These are phyloP conservation scores for Malacoctenus gilli DNA, from an alignment of 2,797 vertebrate species.

Conservation along the genomic window DNA sequence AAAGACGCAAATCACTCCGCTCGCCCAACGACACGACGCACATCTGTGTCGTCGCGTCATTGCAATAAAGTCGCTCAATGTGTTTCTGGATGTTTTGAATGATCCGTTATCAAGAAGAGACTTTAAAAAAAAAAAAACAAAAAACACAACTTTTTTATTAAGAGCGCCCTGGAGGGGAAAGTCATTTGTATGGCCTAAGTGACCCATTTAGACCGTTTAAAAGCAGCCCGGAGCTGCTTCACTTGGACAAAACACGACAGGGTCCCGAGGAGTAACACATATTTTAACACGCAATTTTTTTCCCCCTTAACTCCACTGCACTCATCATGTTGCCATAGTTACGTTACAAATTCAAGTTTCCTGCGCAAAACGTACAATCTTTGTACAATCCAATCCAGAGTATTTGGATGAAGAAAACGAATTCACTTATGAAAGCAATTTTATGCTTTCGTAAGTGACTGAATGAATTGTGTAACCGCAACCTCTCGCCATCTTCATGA, in stretches of 20 bases:
- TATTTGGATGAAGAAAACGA: neutral
- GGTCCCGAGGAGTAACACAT: neutral
- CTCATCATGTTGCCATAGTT: neutral
- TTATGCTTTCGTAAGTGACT: too few relatives aligned
- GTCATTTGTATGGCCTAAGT: neutral
- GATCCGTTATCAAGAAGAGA: too few relatives aligned
- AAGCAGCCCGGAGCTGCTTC: neutral
- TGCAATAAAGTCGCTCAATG: too few relatives aligned
- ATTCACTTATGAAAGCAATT: too few relatives aligned
- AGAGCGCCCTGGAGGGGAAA: conserved; percentile 1
- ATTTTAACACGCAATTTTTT: neutral
- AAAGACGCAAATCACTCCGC: too few relatives aligned
- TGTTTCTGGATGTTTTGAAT: too few relatives aligned
- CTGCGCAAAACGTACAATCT: neutral
- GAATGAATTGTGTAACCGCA: too few relatives aligned
- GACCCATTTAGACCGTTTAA: neutral
- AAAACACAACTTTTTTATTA: neutral
- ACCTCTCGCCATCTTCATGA: too few relatives aligned
- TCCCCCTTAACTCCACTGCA: neutral
- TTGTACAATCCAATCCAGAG: neutral
- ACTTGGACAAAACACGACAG: neutral
- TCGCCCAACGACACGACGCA: too few relatives aligned
- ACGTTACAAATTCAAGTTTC: neutral
- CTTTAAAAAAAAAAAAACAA: too few relatives aligned
- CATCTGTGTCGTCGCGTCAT: too few relatives aligned